phyloP scores from a whole-genome alignment of 2,113 vertebrate genomes.

The Cynocephalus volans region DNA sequence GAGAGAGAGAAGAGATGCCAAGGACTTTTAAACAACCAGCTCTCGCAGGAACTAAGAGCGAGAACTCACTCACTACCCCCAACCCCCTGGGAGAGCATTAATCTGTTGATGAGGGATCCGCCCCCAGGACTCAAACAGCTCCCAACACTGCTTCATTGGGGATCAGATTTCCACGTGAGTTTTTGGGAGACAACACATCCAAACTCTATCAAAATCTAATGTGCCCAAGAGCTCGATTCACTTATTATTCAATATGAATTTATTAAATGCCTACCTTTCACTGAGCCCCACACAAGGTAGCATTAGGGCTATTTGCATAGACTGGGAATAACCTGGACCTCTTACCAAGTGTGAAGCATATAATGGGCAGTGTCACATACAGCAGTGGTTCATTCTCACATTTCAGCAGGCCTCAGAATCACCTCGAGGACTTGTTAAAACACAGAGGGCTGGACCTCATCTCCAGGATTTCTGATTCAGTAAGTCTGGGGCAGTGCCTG shows the following conservation, averaged over 20 bases:
- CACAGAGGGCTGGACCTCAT: not conserved
- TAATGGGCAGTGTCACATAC: not conserved
- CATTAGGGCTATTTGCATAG: not conserved
- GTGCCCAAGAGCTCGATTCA: not conserved
- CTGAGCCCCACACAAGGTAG: not conserved
- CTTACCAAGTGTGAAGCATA: not conserved
- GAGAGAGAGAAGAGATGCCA: too few relatives aligned
- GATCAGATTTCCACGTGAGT: too few relatives aligned
- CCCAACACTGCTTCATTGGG: too few relatives aligned
- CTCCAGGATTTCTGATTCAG: conserved; percentile 6
- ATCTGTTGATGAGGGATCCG: too few relatives aligned
- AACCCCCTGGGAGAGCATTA: too few relatives aligned
- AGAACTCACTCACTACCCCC: too few relatives aligned
- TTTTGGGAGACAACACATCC: too few relatives aligned
- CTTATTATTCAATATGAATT: not conserved
- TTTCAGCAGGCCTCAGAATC: not conserved
- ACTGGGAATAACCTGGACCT: not conserved
- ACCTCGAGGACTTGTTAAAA: not conserved
- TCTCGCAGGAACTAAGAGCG: too few relatives aligned
- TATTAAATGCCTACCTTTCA: not conserved
- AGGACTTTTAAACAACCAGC: too few relatives aligned
- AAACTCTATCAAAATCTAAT: not conserved
- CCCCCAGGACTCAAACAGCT: too few relatives aligned
- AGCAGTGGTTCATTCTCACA: not conserved
- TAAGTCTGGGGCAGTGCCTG: not conserved